phyloP scores from a whole-genome alignment of 2,113 vertebrate genomes.

The Sula dactylatra region DNA sequence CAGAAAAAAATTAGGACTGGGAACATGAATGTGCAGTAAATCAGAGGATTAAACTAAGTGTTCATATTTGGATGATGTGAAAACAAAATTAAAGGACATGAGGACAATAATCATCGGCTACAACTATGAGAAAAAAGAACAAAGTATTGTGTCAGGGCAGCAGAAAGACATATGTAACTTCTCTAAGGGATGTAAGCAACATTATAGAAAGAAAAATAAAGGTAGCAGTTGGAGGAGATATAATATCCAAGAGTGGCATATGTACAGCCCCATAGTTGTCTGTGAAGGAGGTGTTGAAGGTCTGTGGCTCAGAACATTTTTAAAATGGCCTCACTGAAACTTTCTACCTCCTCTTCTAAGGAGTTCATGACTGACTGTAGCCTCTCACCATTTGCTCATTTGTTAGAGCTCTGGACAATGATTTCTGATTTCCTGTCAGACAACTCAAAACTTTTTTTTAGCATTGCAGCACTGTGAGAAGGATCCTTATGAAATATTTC shows the following conservation, averaged over 20 bases:
- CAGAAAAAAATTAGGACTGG: too few relatives aligned
- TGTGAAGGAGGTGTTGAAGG: not conserved
- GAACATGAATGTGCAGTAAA: not conserved
- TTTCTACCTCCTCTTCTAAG: not conserved
- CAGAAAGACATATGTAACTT: not conserved
- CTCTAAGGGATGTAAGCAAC: not conserved
- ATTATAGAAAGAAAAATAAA: not conserved
- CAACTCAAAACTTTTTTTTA: not conserved
- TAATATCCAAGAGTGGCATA: not conserved
- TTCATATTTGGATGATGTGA: not conserved
- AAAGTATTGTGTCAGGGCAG: not conserved
- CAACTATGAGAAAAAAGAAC: not conserved
- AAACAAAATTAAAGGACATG: not conserved
- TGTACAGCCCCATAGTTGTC: accelerated
- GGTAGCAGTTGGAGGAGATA: not conserved
- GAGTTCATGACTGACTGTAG: not conserved
- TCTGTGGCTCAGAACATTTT: not conserved
- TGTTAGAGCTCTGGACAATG: not conserved
- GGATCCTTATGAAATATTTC: not conserved
- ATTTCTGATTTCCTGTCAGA: not conserved
- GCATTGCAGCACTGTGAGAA: not conserved
- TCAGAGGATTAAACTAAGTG: not conserved
- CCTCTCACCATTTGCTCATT: not conserved
- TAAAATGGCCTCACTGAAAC: not conserved
- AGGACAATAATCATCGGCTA: not conserved